Conservation (phyloP, 2,797 vertebrate species). For the Enteromius mattozi region DNA sequence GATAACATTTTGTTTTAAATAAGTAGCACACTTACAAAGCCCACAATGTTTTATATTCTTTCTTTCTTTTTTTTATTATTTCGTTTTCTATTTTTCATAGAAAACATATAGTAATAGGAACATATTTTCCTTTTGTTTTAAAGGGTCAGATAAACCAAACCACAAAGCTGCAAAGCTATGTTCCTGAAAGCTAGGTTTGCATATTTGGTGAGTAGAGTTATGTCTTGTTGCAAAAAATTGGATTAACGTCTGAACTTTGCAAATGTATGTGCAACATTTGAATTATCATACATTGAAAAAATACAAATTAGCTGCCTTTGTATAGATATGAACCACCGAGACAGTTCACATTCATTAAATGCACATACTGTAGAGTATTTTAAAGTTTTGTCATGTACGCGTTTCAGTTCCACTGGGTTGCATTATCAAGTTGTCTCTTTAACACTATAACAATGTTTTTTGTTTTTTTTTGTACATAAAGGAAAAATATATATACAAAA, state of each 20-base stretch:
- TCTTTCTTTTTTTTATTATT: constrained; percentile 58
- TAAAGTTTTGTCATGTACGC: constrained; percentile 43
- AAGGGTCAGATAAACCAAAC: constrained; percentile 76
- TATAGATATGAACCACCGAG: constrained; percentile 68
- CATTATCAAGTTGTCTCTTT: constrained; percentile 56
- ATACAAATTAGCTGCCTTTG: constrained; percentile 82
- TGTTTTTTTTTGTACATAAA: constrained; percentile 18
- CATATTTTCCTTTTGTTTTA: constrained; percentile 71
- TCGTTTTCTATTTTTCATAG: constrained; percentile 64
- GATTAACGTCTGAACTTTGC: constrained; percentile 60
- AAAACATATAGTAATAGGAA: constrained; percentile 75
- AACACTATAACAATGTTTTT: constrained; percentile 26
- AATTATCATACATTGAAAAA: constrained; percentile 67
- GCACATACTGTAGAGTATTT: constrained; percentile 66
- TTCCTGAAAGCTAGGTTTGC: constrained; percentile 78
- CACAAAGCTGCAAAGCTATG: constrained; percentile 71
- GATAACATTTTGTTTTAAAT: constrained; percentile 72
- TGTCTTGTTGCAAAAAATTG: constrained; percentile 66
- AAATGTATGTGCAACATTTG: constrained; percentile 71
- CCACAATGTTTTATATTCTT: constrained; percentile 61
- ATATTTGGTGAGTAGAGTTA: constrained; percentile 78
- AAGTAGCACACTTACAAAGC: constrained; percentile 76
- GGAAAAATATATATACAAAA: constrained; percentile 29
- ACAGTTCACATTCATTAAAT: constrained; percentile 68
- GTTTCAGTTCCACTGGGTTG: constrained; percentile 53